Evolutionary conservation across 2,888 invertebrate genomes (phyloP), one percentile per base, ranked within the genome.

Genomic region (Cheilosia impressa): DNA sequence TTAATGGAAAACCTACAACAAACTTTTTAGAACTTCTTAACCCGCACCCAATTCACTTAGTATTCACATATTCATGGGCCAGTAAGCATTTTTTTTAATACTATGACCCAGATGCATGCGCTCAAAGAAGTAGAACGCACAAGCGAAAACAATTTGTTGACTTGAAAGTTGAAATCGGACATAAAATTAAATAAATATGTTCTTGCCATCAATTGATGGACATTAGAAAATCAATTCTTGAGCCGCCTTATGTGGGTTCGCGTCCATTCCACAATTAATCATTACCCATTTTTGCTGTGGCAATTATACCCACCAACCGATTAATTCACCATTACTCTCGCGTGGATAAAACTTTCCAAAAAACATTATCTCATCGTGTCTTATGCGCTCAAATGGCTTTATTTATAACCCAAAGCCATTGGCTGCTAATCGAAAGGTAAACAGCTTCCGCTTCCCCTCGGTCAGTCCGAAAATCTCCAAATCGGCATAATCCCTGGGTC

Each of bases 351-450:
- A 71, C 69, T 78, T 78, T 71, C 78, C 50, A 10, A 69, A 60
- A 43, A 34, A 43, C 19, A 50, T 76, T 52, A 58, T 52, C 58
- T 66, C 52, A 68, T 69, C 57, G 31, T 58, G 60, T 38, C 76
- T 50, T 72, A 73, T 52, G 63, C 10, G 15, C 17, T 19, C 53
- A 53, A 60, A 77, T 60, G 24, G 68, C 24, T 60, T 45, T 38
- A 58, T 47, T 24, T 47, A 69, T 45, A 45, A 38, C 62, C 45
- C 27, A 38, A 41, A 57, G 47, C 45, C 47, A 62, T 38, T 34
- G 62, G 55, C 62, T 57, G 41, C 34, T 62, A 83, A 83, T 69
- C 53, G 63, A 58, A 72, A 65, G 31, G 63, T 52, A 73, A 63
- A 73, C 41, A 58, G 68, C 68, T 78, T 69, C 63, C 73, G 47